Percentiles rank a stretch among this genome's conserved stretches.
phyloP scores from a whole-genome alignment of 2,888 invertebrate genomes.

The Opisthograptis luteolata region DNA sequence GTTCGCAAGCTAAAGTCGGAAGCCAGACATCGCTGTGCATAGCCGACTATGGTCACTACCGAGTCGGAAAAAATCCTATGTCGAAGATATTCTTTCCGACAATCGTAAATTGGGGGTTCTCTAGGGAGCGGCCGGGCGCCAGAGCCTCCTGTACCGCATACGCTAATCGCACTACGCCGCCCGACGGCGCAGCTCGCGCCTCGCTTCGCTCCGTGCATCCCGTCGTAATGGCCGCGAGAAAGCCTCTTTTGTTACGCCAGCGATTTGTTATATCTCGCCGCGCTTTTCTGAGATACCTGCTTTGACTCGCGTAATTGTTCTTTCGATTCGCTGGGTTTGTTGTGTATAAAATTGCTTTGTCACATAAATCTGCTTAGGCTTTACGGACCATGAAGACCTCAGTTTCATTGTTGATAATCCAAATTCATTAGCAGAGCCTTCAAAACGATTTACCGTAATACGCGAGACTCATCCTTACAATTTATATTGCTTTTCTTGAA shows the following conservation, averaged over 20 bases:
- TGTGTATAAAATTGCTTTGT: slow-evolving; percentile 79
- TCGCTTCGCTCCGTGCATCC: slow-evolving; percentile 65
- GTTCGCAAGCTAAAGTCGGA: slow-evolving; percentile 44
- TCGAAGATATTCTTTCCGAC: slow-evolving; percentile 80
- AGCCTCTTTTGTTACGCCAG: slow-evolving; percentile 81
- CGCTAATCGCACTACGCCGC: slow-evolving; percentile 64
- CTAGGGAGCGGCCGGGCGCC: slow-evolving; percentile 51
- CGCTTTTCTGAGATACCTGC: slow-evolving; percentile 77
- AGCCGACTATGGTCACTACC: slow-evolving; percentile 59
- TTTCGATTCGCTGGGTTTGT: slow-evolving; percentile 78
- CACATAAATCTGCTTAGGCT: slow-evolving; percentile 76
- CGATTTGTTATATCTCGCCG: slow-evolving; percentile 81
- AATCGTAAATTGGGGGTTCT: slow-evolving; percentile 76
- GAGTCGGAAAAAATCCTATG: slow-evolving; percentile 69
- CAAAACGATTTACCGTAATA: slow-evolving; percentile 29
- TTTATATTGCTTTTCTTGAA: slow-evolving; percentile 31
- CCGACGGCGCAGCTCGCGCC: slow-evolving; percentile 53
- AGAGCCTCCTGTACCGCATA: slow-evolving; percentile 64
- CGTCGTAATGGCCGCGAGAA: slow-evolving; percentile 80
- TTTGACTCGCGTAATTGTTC: slow-evolving; percentile 82
- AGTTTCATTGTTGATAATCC: slow-evolving; percentile 69
- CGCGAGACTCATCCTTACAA: slow-evolving; percentile 28
- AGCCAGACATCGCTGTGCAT: slow-evolving; percentile 32
- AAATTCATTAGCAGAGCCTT: slow-evolving; percentile 59
- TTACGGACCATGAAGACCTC: slow-evolving; percentile 56